Evolutionary conservation across 2,113 vertebrate species (phyloP), one percentile per base, ranked within the genome.

Genomic region (Atherinomorus stipes): DNA sequence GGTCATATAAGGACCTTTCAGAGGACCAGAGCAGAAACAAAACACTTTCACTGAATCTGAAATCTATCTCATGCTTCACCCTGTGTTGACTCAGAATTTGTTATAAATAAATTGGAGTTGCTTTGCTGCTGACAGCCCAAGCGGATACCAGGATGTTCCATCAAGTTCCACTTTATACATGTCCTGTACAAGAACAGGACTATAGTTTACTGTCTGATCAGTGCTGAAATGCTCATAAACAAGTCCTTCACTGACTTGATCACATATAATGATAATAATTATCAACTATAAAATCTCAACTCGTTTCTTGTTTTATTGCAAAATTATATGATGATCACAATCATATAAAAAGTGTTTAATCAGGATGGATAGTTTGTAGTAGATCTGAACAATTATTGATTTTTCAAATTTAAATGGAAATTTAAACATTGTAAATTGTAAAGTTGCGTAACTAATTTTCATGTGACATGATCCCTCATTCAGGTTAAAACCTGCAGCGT

Each of bases 11-110:
- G 26, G 34, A 62, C 52, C 61, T 57, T 69, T 79, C 45, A 61
- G 15, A 64, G 64, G 66, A 28, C 44, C 61, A 64, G 53, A 68
- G 13, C 40, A 12, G 40, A 18, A 56, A 26, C 60, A 64, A 57
- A 57, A 23, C 51, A 42, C 5, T 52, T 50, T 31, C 60, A 68
- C 52, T 58, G 71, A 62, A 69, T 62, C 38, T n/a, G 63, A 61
- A 63, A 49, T 72, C 66, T 44, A 37, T 71, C 60, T 71, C 72
- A 44, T 77, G 49, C 34, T 64, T 22, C 40, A 23, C 47, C 50
- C 37, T 67, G 2, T 42, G 12, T 42, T 42, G 40, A 42, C 38
- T 40, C 38, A 11, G 38, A 11, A 40, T 40, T 40, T 12, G 10
- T 40, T 40, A 28, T 28, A 1, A 40, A 12, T 37, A 11, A 40